Evolutionary conservation across 2,113 vertebrate genomes (phyloP).

Genomic region (Formicarius rufipectus): DNA sequence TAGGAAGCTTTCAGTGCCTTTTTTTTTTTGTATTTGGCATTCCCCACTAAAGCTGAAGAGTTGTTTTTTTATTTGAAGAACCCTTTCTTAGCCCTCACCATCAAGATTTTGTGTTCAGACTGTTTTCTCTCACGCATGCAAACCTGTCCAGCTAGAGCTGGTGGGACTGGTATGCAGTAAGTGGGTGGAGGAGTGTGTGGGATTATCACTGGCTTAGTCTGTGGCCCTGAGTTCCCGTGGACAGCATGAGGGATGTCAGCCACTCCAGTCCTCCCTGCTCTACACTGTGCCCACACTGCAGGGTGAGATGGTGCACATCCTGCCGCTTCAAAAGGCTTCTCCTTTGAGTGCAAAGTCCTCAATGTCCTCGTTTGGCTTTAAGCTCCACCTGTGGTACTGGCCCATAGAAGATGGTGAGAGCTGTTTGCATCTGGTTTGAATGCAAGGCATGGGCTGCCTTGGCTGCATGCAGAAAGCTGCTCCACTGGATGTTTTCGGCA

Average conservation of each 20-base stretch:
- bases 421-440: not conserved
- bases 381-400: not conserved
- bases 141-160: not conserved
- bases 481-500: not conserved
- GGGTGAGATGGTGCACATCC: not conserved
- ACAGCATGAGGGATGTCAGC: fast-evolving
- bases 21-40: not conserved
- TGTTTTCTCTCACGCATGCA: not conserved
- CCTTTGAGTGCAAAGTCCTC: not conserved
- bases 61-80: not conserved
- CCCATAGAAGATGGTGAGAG: not conserved
- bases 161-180: not conserved
- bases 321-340: not conserved
- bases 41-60: not conserved
- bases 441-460: not conserved
- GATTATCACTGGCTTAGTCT: not conserved
- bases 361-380: fast-evolving
- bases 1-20: not conserved
- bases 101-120: not conserved
- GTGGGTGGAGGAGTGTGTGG: fast-evolving
- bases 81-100: not conserved
- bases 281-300: not conserved
- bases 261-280: not conserved
- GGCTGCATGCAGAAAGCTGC: not conserved
- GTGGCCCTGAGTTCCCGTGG: not conserved